Evolutionary conservation across 2,113 vertebrate species (phyloP).

Genomic region (Ovis aries): DNA sequence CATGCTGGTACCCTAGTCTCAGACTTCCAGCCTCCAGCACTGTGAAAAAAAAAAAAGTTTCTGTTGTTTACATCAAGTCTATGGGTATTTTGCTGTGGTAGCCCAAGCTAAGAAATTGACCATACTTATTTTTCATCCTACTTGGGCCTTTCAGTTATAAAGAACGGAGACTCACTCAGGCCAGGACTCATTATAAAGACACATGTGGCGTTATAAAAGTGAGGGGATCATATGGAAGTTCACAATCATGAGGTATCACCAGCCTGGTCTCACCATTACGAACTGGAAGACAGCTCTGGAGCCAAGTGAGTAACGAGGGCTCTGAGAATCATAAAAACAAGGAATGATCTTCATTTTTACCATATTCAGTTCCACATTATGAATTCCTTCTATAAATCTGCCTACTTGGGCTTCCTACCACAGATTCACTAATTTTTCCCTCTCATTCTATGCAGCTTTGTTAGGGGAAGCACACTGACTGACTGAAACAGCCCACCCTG

Average conservation of each 20-base stretch:
- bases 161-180: background rate
- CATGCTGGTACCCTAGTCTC: background rate
- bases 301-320: background rate
- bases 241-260: background rate
- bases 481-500: background rate
- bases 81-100: background rate
- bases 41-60: background rate
- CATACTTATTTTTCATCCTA: background rate
- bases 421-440: background rate
- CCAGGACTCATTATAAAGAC: background rate
- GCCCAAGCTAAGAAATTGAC: background rate
- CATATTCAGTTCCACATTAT: background rate
- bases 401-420: background rate
- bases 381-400: background rate
- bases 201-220: accelerated
- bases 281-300: background rate
- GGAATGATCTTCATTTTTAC: background rate
- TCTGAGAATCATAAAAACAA: background rate
- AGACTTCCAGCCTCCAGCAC: background rate
- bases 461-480: background rate
- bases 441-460: background rate
- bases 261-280: background rate
- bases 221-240: background rate
- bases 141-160: background rate
- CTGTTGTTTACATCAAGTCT: background rate